Percentiles rank a stretch among this genome's conserved stretches.
phyloP scores from a whole-genome alignment of 2,113 vertebrate species.

The Ammodytes dubius region DNA sequence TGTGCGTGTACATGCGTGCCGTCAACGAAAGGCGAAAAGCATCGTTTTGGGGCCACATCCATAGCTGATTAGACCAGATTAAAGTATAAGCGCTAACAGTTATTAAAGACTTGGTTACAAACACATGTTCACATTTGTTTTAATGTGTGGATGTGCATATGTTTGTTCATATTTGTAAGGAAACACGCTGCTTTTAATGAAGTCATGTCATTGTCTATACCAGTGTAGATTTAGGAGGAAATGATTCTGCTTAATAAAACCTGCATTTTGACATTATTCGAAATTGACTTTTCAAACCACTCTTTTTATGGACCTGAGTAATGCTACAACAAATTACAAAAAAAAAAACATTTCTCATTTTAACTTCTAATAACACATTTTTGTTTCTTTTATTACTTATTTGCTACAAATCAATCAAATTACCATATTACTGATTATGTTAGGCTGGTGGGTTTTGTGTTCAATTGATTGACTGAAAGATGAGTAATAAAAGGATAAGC shows the following conservation, averaged over 20 bases:
- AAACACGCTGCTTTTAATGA: background rate
- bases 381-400: no score
- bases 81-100: constrained; percentile 32
- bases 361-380: background rate
- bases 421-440: no score
- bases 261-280: background rate
- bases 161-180: background rate
- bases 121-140: constrained; percentile 28
- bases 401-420: no score
- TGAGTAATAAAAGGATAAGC: no score
- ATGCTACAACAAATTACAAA: background rate
- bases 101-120: constrained; percentile 33
- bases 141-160: background rate
- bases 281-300: no score
- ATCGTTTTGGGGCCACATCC: constrained; percentile 58
- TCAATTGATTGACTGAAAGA: no score
- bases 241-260: background rate
- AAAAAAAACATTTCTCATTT: background rate
- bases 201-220: background rate
- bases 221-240: background rate
- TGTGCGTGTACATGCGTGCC: constrained; percentile 44
- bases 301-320: background rate
- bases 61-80: constrained; percentile 60
- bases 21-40: constrained; percentile 51
- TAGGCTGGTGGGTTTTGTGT: no score